Conservation (phyloP, 2,113 vertebrate genomes). For the Takifugu bimaculatus region DNA sequence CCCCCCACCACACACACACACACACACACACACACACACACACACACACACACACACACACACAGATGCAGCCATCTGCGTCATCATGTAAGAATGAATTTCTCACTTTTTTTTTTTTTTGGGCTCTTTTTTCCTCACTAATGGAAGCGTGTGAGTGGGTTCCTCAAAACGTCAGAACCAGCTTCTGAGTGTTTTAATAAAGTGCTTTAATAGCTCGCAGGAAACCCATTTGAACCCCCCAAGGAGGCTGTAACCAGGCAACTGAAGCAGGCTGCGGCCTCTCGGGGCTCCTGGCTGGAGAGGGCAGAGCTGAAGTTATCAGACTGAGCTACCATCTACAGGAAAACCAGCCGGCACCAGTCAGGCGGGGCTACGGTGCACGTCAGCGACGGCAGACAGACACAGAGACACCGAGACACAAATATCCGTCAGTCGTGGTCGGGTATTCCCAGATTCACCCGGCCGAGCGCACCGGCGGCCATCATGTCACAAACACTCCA, state of each 20-base stretch:
- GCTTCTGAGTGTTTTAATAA: constrained; percentile 33
- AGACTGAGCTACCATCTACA: background rate
- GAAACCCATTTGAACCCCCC: constrained; percentile 34
- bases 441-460: background rate
- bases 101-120: no score
- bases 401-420: background rate
- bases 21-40: background rate
- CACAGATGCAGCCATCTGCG: background rate
- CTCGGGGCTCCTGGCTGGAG: constrained; percentile 24
- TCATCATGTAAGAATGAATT: background rate
- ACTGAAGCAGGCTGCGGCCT: constrained; percentile 30
- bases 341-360: constrained; percentile 22
- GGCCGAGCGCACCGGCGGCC: background rate
- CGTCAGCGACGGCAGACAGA: constrained; percentile 2
- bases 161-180: background rate
- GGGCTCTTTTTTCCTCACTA: no score
- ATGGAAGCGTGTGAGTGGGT: no score
- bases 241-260: constrained; percentile 58
- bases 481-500: constrained; percentile 6
- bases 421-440: background rate
- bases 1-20: background rate
- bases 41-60: no score
- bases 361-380: constrained; percentile 18
- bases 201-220: constrained; percentile 43
- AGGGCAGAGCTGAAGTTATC: constrained; percentile 29